Base-by-base conservation (phyloP, 2,797 vertebrate species). In the Hemitrygon akajei region DNA sequence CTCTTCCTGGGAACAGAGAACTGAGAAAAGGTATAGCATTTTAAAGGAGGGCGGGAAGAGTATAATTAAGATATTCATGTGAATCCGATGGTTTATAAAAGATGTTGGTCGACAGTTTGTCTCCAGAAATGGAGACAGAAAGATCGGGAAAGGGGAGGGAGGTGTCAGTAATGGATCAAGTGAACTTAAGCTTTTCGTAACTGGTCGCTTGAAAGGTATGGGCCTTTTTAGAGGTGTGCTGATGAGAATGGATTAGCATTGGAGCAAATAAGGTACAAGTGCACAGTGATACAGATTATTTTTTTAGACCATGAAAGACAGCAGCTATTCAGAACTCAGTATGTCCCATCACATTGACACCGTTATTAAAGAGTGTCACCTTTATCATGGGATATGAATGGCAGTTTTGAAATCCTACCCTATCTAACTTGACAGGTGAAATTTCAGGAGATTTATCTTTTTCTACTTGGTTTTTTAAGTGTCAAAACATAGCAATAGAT, bases 221-320 rank as follows among this genome's bases (percentile, higher is more conserved):
- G 84, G 12, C 14, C 63, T 87, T 87, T 87, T 87, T 34, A n/a
- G 58, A 87, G 84, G 63, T 18, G 27, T 14, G 9, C 37, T 91
- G 86, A 89, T 69, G 86, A 89, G 7, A 89, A 89, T 18, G 30
- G 60, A 34, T 69, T 66, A 73, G 89, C 37, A 73, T 73, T 91
- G 10, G 69, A 73, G 69, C 89, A 91, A 73, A 47, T 91, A 91
- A 91, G 25, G 12, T 18, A 25, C 14, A 18, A 71, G 66, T 91
- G 34, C 66, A 40, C 87, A 25, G 34, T 73, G 6, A 87, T 87
- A 30, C 12, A 63, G 84, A 34, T 87, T 18, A 87, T 14, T 37
- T 34, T 34, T 47, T 11, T 73, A 92, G 69, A 11, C 14, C 47
- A 73, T 75, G 66, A 73, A 34, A 73, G 66, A 63, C 63, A 40